Evolutionary conservation across 2,797 vertebrate genomes (phyloP).

Genomic region (Anisognathus igniventris): DNA sequence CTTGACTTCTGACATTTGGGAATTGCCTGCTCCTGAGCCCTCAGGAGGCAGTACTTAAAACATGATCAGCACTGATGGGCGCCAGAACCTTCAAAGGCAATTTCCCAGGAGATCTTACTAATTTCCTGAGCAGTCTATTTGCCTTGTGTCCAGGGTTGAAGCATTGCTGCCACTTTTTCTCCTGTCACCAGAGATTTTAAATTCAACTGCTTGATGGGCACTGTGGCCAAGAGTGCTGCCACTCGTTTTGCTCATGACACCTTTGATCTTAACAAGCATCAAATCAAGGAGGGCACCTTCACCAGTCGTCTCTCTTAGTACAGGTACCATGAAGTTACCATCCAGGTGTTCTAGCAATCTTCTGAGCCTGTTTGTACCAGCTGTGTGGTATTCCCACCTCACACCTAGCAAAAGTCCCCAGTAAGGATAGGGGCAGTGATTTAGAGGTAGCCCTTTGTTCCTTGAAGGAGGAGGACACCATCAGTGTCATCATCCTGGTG

Average conservation of each 20-base stretch:
- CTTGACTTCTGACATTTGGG: background rate
- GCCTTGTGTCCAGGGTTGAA: background rate
- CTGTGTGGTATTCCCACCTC: background rate
- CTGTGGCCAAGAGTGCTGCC: background rate
- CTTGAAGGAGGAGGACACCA: background rate
- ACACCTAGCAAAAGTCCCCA: background rate
- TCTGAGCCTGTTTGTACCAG: background rate
- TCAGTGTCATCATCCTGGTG: background rate
- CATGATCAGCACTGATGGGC: background rate
- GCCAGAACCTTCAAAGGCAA: background rate
- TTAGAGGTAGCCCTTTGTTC: background rate
- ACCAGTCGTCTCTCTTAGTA: too few relatives aligned
- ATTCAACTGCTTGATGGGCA: background rate
- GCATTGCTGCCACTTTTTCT: background rate
- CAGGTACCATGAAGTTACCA: background rate
- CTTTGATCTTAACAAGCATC: background rate
- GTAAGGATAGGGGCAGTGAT: background rate
- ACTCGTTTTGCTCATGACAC: rapidly evolving
- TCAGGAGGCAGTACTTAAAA: background rate
- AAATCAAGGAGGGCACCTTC: background rate
- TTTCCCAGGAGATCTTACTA: background rate
- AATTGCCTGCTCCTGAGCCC: background rate
- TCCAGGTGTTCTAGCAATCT: background rate
- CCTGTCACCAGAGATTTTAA: background rate
- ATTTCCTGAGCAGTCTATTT: background rate